phyloP scores from a whole-genome alignment of 2,888 invertebrate genomes.

The Agrochola lychnidis region DNA sequence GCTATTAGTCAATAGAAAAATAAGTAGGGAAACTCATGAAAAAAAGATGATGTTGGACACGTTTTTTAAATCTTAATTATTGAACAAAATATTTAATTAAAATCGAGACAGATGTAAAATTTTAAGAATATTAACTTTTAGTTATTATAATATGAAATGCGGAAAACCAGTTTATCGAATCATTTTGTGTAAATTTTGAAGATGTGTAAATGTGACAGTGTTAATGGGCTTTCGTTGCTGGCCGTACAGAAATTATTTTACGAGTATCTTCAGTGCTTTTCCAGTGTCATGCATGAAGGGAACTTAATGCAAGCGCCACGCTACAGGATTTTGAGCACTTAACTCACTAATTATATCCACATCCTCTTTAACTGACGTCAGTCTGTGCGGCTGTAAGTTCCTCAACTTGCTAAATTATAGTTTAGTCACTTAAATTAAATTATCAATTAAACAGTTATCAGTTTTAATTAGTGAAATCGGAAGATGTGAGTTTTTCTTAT shows the following conservation, averaged over 20 bases:
- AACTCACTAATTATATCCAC: slow-evolving; percentile 5
- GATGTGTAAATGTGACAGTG: neutral
- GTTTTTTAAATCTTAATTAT: neutral
- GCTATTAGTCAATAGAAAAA: neutral
- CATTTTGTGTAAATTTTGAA: neutral
- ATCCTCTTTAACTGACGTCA: slow-evolving; percentile 30
- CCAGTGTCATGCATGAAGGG: slow-evolving; percentile 7
- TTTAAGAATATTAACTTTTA: neutral
- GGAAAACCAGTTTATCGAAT: neutral
- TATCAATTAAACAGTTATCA: too few species aligned
- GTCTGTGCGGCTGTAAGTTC: slow-evolving; percentile 2
- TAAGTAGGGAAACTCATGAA: neutral
- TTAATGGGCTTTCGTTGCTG: neutral
- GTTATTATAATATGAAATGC: neutral
- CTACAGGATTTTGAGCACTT: slow-evolving; percentile 27
- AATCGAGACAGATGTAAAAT: too few species aligned
- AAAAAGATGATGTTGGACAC: neutral
- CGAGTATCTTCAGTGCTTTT: slow-evolving; percentile 14
- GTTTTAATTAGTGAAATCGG: neutral
- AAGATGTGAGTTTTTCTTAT: too few species aligned
- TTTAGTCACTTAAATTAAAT: too few species aligned
- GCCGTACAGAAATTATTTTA: neutral
- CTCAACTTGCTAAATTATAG: neutral
- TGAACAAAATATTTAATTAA: too few species aligned
- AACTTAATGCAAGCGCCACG: slow-evolving; percentile 24